Evolutionary conservation across 2,888 invertebrate genomes (phyloP).

Genomic region (Orthosia cruda): DNA sequence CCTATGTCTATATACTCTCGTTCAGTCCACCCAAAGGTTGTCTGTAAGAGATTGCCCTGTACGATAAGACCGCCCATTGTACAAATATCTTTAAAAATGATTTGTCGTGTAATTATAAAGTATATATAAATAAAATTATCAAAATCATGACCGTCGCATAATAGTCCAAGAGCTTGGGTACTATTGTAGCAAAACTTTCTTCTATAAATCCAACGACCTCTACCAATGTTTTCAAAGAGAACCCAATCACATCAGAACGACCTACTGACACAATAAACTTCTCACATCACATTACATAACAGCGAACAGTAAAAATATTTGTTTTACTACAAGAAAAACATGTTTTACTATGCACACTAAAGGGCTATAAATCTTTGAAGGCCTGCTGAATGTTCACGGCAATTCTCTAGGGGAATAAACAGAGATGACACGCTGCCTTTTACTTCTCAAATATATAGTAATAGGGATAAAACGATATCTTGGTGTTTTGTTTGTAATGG

Average conservation of each 20-base stretch:
- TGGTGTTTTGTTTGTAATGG: constrained; percentile 1
- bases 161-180: too few species aligned
- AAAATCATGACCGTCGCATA: too few species aligned
- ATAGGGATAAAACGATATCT: not conserved
- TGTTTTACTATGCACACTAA: constrained; percentile 56
- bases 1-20: too few species aligned
- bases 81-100: too few species aligned
- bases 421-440: constrained; percentile 32
- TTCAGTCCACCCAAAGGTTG: too few species aligned
- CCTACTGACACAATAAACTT: constrained; percentile 18
- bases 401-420: constrained; percentile 34
- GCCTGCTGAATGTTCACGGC: constrained; percentile 12
- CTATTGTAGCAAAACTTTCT: too few species aligned
- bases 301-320: constrained; percentile 41
- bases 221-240: constrained; percentile 20
- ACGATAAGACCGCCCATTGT: too few species aligned
- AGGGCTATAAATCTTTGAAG: constrained; percentile 51
- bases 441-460: constrained; percentile 47
- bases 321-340: constrained; percentile 40
- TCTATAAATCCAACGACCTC: too few species aligned
- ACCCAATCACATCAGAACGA: not conserved
- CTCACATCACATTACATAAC: constrained; percentile 7
- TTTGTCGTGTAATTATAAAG: too few species aligned
- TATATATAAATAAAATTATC: too few species aligned
- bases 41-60: too few species aligned